These are phyloP conservation scores for Galagoides demidoff DNA, from an alignment of 2,797 vertebrate species.

Conservation along the genomic window DNA sequence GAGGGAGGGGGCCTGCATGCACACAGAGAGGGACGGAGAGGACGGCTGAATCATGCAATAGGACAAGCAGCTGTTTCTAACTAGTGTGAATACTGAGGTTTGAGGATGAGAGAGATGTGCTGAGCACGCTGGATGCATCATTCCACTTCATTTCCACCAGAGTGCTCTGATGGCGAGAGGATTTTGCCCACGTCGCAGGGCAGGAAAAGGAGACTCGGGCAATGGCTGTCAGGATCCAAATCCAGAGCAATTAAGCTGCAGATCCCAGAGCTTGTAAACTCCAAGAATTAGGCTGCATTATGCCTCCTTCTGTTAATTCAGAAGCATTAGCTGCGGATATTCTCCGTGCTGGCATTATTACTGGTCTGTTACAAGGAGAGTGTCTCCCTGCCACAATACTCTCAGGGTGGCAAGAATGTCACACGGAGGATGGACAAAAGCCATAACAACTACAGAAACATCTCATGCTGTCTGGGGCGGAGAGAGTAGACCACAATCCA, in stretches of 20 bases:
- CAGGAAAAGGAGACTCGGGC: neutral
- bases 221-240: neutral
- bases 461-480: neutral
- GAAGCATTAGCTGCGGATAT: neutral
- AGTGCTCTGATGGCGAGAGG: neutral
- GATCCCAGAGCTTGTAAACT: neutral
- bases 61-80: neutral
- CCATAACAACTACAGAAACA: neutral
- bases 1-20: neutral
- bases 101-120: accelerated
- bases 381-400: neutral
- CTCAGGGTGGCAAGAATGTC: neutral
- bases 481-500: neutral
- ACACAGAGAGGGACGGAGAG: neutral
- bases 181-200: neutral
- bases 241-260: neutral
- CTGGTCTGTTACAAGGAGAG: neutral
- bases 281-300: accelerated
- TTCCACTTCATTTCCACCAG: neutral
- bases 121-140: neutral
- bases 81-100: accelerated
- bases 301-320: neutral
- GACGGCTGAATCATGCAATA: neutral
- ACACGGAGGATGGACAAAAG: neutral
- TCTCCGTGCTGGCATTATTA: neutral